A percentile compares a stretch with the other conserved stretches of the same genome.
Conservation (phyloP, 2,888 invertebrate genomes). For the Trissolcus brochymenae region DNA sequence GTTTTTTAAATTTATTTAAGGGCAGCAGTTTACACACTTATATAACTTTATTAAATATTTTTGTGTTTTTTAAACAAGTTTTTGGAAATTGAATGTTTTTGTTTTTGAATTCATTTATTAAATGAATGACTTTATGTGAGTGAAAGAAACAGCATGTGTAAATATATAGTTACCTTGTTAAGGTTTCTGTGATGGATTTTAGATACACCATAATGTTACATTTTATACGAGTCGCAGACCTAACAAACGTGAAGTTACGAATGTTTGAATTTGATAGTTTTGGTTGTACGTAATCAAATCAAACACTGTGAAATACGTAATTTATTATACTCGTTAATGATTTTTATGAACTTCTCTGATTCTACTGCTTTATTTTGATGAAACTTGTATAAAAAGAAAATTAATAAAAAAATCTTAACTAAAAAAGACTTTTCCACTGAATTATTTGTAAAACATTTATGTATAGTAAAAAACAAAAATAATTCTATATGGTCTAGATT, state of each 20-base stretch:
- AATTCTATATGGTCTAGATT: not conserved
- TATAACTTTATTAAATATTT: too few relatives aligned
- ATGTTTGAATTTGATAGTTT: conserved; percentile 27
- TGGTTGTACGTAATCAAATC: conserved; percentile 19
- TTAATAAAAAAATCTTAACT: conserved; percentile 35
- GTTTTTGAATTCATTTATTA: too few relatives aligned
- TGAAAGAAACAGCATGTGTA: conserved; percentile 7
- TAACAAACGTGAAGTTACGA: conserved; percentile 25
- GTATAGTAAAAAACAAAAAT: not conserved
- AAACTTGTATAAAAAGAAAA: conserved; percentile 46
- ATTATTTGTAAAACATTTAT: too few relatives aligned
- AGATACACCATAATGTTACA: conserved; percentile 43
- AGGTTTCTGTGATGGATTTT: conserved; percentile 48
- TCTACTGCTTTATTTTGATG: conserved; percentile 35
- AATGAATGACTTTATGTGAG: too few relatives aligned
- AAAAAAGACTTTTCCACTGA: not conserved
- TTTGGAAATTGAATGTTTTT: too few relatives aligned
- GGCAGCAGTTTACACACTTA: too few relatives aligned
- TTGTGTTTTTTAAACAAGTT: too few relatives aligned
- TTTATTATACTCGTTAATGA: conserved; percentile 33
- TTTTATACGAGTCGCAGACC: conserved; percentile 45
- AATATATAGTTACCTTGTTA: conserved; percentile 47
- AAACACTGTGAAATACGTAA: conserved; percentile 3
- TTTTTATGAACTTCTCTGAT: conserved; percentile 18
- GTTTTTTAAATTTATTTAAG: too few relatives aligned